Percentiles rank a stretch among this genome's conserved stretches.
phyloP scores from a whole-genome alignment of 2,113 vertebrate species.

The Elephas maximus region DNA sequence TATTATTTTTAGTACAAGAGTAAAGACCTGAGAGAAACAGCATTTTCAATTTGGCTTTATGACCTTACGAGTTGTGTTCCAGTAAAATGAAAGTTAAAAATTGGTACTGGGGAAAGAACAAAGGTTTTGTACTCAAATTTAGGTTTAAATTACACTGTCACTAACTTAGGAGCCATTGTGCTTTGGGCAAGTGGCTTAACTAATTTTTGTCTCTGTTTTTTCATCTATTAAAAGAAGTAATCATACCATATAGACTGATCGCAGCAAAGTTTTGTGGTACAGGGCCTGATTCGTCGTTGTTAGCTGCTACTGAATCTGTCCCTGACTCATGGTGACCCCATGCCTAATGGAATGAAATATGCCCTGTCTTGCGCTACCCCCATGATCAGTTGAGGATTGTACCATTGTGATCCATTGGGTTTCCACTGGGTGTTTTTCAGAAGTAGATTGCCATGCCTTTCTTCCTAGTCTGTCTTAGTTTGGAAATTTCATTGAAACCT shows the following conservation, averaged over 20 bases:
- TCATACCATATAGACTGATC: not conserved
- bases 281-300: not conserved
- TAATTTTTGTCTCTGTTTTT: not conserved
- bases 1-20: constrained; percentile 75
- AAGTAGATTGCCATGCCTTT: not conserved
- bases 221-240: not conserved
- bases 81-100: constrained; percentile 74
- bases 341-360: not conserved
- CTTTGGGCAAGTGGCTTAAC: not conserved
- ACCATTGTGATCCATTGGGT: not conserved
- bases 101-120: not conserved
- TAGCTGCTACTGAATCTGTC: not conserved
- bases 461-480: not conserved
- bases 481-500: not conserved
- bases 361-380: not conserved
- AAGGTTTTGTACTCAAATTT: not conserved
- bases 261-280: not conserved
- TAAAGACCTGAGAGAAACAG: constrained; percentile 68
- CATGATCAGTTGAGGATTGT: not conserved
- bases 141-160: not conserved
- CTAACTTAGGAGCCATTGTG: not conserved
- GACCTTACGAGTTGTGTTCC: constrained; percentile 56
- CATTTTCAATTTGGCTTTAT: constrained; percentile 74
- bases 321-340: not conserved
- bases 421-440: not conserved